A percentile compares a stretch with the other conserved stretches of the same genome.
These are phyloP conservation scores for Peromyscus californicus DNA, from an alignment of 2,113 vertebrate genomes.

Conservation along the genomic window DNA sequence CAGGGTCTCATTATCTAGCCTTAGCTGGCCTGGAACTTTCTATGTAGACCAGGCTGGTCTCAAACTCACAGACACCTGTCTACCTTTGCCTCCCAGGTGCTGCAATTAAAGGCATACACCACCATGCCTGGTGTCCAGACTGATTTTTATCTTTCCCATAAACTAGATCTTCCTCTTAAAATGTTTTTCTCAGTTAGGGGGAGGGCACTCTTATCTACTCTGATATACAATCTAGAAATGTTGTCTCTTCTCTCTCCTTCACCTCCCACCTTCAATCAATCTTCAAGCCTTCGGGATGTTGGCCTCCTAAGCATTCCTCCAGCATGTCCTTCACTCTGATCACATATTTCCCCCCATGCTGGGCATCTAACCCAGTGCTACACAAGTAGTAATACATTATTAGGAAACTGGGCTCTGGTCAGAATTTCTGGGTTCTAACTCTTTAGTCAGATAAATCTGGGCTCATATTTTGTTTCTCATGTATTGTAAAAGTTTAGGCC, in stretches of 20 bases:
- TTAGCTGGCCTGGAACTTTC: neutral
- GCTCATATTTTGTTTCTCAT: slow-evolving; percentile 3
- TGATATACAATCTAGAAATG: neutral
- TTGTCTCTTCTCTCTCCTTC: neutral
- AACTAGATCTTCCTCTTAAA: slow-evolving; percentile 40
- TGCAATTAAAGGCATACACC: neutral
- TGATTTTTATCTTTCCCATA: slow-evolving; percentile 2
- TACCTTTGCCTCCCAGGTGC: neutral
- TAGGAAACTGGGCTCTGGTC: neutral
- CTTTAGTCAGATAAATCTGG: slow-evolving; percentile 1
- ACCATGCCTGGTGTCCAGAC: neutral
- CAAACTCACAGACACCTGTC: neutral
- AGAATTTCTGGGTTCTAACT: neutral
- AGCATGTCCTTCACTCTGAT: neutral
- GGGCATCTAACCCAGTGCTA: neutral
- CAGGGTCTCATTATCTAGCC: neutral
- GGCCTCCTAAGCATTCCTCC: neutral
- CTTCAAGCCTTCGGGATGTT: neutral
- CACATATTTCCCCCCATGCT: neutral
- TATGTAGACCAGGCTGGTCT: neutral
- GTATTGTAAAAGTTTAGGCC: slow-evolving; percentile 17
- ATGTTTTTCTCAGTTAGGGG: neutral
- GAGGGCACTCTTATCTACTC: neutral
- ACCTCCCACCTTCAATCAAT: neutral
- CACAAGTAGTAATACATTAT: slow-evolving; percentile 3